Conservation (phyloP, 2,888 invertebrate species). For the Nomada hirtipes region DNA sequence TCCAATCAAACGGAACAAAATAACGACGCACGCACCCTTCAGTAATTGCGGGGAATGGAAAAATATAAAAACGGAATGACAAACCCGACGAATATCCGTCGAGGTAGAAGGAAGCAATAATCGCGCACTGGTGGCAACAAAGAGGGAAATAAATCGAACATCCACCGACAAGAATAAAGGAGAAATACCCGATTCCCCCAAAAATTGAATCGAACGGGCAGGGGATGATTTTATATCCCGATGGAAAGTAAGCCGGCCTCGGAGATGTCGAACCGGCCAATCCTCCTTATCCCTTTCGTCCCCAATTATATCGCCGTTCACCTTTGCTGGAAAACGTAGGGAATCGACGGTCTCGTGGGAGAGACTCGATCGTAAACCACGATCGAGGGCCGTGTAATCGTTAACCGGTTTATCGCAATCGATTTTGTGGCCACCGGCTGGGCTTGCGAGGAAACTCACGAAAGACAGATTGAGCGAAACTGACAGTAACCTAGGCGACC, state of each 20-base stretch:
- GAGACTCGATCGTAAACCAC: constrained; percentile 47
- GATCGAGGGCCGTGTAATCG: constrained; percentile 54
- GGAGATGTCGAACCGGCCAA: neutral
- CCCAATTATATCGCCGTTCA: constrained; percentile 25
- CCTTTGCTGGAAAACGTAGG: constrained; percentile 5
- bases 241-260: neutral
- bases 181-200: neutral
- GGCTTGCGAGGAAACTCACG: constrained; percentile 17
- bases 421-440: constrained; percentile 43
- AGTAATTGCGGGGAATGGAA: neutral
- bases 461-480: constrained; percentile 49
- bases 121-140: neutral
- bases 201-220: constrained; percentile 3
- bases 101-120: neutral
- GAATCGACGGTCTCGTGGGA: constrained; percentile 33
- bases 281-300: neutral
- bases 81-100: neutral
- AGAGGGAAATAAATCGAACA: neutral
- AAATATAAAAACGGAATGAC: neutral
- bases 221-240: neutral
- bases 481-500: neutral
- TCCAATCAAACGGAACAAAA: neutral
- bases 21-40: neutral
- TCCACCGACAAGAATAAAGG: neutral
- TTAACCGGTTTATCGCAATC: constrained; percentile 64